Evolutionary conservation across 2,113 vertebrate species (phyloP).

Genomic region (Tachysurus fulvidraco): DNA sequence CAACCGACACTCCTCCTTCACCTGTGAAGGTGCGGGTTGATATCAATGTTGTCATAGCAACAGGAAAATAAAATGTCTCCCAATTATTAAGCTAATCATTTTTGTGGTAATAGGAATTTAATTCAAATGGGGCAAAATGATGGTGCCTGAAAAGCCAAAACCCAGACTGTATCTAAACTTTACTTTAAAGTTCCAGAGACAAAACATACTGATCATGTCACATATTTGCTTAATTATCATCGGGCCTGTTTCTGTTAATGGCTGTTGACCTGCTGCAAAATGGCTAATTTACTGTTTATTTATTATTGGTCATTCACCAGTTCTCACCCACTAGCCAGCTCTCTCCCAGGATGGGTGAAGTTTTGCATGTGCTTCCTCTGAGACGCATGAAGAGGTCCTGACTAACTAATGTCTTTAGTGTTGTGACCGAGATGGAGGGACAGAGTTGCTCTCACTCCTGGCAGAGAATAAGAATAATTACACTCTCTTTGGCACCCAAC

Average conservation of each 20-base stretch:
- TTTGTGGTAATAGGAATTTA: background rate
- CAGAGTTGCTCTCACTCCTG: no score
- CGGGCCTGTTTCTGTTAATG: background rate
- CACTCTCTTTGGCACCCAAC: background rate
- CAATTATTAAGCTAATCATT: no score
- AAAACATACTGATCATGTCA: background rate
- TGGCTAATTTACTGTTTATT: background rate
- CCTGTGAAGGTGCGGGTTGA: constrained; percentile 68
- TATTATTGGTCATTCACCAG: background rate
- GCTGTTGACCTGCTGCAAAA: background rate
- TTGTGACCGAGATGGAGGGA: no score
- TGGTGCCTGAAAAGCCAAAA: no score
- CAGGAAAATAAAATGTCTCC: background rate
- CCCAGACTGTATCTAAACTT: no score
- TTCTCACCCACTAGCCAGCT: background rate
- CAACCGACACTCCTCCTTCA: constrained; percentile 95
- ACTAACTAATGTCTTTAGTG: no score
- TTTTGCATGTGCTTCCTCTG: background rate
- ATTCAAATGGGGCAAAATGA: no score
- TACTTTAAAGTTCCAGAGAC: background rate
- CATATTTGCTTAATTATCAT: background rate
- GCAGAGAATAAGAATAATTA: no score
- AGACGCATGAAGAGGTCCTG: background rate
- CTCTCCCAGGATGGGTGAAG: background rate
- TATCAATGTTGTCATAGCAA: background rate